Conservation (phyloP, 2,113 vertebrate species). For the Halcyon malimbica region DNA sequence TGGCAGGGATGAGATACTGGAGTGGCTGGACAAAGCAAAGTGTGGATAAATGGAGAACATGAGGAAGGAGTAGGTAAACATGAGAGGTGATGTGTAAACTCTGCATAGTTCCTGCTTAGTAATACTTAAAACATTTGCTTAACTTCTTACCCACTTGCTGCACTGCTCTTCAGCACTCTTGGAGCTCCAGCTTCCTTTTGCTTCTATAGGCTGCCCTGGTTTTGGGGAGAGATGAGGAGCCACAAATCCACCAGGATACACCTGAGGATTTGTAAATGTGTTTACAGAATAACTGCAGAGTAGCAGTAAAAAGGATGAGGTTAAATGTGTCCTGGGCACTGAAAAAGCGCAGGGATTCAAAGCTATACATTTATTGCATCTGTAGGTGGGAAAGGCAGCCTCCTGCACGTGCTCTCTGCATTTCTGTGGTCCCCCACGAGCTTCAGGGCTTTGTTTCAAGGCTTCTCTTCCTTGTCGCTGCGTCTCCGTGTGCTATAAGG, state of each 20-base stretch:
- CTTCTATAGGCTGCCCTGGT: background rate
- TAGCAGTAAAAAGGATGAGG: background rate
- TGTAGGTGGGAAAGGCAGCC: background rate
- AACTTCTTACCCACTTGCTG: background rate
- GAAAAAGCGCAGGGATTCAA: background rate
- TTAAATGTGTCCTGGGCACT: background rate
- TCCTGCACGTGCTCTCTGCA: fast-evolving
- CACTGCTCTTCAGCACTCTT: fast-evolving
- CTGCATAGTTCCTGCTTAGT: background rate
- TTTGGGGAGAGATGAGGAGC: background rate
- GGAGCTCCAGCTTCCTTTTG: background rate
- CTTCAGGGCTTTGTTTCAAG: background rate
- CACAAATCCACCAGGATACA: background rate
- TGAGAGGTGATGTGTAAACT: background rate
- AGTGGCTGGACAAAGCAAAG: background rate
- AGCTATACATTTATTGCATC: background rate
- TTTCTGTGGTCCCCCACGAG: background rate
- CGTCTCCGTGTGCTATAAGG: background rate
- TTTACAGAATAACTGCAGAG: background rate
- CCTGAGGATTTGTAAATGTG: background rate
- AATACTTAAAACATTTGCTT: constrained; percentile 34
- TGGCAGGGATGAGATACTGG: background rate
- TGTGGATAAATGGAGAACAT: background rate
- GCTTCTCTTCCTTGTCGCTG: background rate
- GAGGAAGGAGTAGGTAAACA: constrained; percentile 12